Evolutionary conservation across 2,113 vertebrate species (phyloP).

Genomic region (Psephotus haematonotus): DNA sequence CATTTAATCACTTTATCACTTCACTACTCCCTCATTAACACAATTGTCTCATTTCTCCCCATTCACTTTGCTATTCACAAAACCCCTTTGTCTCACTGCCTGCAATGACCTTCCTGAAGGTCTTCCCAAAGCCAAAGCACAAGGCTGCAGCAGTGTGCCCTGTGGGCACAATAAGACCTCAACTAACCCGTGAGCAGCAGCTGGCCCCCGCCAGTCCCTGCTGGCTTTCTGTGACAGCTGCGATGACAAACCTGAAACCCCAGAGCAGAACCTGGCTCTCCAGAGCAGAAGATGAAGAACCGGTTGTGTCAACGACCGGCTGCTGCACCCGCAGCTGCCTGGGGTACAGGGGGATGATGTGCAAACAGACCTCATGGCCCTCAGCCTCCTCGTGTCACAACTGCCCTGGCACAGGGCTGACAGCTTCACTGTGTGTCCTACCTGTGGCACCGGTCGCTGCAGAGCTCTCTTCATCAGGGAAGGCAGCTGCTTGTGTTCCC

Average conservation of each 20-base stretch:
- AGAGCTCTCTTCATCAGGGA: background rate
- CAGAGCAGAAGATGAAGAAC: background rate
- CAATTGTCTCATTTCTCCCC: background rate
- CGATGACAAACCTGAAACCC: background rate
- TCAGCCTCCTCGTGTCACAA: accelerated
- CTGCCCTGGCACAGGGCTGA: background rate
- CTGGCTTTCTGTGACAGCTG: no score
- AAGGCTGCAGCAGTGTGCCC: background rate
- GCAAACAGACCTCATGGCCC: background rate
- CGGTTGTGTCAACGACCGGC: accelerated
- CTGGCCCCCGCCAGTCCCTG: background rate
- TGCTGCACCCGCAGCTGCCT: background rate
- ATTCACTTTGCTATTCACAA: no score
- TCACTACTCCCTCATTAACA: background rate
- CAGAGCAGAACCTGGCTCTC: background rate
- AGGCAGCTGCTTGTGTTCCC: accelerated
- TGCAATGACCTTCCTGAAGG: background rate
- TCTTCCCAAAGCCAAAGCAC: background rate
- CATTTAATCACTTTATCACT: background rate
- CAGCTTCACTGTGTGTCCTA: background rate
- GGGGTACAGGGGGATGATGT: accelerated
- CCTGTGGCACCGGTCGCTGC: accelerated
- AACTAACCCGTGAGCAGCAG: no score
- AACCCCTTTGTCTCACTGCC: background rate
- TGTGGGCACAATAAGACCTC: accelerated